A percentile compares a stretch with the other conserved stretches of the same genome.
Evolutionary conservation across 2,797 vertebrate species (phyloP).

Genomic region (Coregonus ussuriensis): DNA sequence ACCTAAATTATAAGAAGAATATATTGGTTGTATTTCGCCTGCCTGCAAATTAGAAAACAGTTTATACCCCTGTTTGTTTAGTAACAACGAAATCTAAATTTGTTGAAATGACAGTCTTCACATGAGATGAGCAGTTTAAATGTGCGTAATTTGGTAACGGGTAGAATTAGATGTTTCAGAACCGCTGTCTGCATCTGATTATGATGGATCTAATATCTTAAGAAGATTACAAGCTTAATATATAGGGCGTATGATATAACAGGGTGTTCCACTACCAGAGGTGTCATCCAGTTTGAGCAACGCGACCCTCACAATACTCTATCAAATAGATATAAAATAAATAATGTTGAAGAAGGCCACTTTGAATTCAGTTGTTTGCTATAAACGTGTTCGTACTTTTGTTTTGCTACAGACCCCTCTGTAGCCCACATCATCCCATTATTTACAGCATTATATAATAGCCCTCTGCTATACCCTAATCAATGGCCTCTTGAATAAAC

Average conservation of each 20-base stretch:
- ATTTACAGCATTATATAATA: neutral
- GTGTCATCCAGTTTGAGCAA: neutral
- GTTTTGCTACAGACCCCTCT: too few species aligned
- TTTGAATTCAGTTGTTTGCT: neutral
- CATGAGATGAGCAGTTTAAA: neutral
- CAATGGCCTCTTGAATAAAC: neutral
- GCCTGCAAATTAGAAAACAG: neutral
- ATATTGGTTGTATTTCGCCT: neutral
- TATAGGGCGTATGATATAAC: neutral
- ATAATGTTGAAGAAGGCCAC: neutral
- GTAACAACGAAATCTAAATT: neutral
- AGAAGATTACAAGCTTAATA: constrained; percentile 26
- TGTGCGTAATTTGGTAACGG: neutral
- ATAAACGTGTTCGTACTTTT: neutral
- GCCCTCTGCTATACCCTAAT: neutral
- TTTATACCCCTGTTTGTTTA: neutral
- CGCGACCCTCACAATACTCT: neutral
- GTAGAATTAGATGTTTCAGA: neutral
- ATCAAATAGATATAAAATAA: neutral
- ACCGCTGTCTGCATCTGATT: neutral
- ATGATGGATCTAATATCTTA: neutral
- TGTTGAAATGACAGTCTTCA: neutral
- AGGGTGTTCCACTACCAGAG: neutral
- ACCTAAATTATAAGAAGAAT: neutral
- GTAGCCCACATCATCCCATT: neutral